phyloP scores from a whole-genome alignment of 2,113 vertebrate genomes.

The Triplophysa dalaica region DNA sequence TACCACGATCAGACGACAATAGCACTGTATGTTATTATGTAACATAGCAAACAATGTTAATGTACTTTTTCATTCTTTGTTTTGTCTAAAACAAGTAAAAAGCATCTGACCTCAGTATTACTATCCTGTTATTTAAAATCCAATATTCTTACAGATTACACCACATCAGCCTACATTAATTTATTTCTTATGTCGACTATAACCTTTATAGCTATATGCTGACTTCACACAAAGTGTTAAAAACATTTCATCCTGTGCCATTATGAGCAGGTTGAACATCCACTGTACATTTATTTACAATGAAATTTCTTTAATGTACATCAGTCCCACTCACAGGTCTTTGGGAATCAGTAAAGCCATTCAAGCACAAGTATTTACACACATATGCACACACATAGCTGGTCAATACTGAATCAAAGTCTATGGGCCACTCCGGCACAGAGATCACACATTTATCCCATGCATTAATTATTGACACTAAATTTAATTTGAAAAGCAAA shows the following conservation, averaged over 20 bases:
- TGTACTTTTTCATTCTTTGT: no score
- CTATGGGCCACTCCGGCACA: conserved; percentile 73
- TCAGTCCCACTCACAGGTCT: conserved; percentile 36
- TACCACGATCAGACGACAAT: neutral
- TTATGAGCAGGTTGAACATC: conserved; percentile 16
- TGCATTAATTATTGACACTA: conserved; percentile 99
- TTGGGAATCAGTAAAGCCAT: conserved; percentile 51
- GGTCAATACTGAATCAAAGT: conserved; percentile 82
- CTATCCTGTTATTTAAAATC: neutral
- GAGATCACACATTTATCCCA: conserved; percentile 95
- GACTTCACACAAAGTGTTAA: conserved; percentile 16
- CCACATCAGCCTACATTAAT: neutral
- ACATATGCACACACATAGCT: conserved; percentile 67
- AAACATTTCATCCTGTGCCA: neutral
- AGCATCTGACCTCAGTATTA: no score
- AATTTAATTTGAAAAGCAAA: conserved; percentile 97
- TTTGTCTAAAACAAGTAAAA: no score
- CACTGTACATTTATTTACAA: conserved; percentile 26
- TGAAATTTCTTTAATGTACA: conserved; percentile 30
- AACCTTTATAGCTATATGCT: neutral
- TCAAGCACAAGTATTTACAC: conserved; percentile 54
- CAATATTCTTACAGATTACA: neutral
- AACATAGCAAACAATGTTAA: no score
- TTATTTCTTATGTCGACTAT: neutral
- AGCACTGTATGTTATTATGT: no score